Conservation (phyloP, 2,888 invertebrate species). For the Norana najaformis region DNA sequence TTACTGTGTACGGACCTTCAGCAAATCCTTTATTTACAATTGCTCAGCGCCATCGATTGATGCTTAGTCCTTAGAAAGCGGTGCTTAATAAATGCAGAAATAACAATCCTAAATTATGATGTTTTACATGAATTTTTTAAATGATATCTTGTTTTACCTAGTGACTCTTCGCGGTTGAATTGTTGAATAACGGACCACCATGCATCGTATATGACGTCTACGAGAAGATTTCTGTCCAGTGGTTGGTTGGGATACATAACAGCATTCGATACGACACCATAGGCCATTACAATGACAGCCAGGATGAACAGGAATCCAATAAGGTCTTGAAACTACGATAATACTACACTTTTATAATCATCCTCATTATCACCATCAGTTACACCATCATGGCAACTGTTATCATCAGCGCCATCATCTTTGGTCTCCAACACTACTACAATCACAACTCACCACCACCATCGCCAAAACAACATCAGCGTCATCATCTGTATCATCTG, state of each 20-base stretch:
- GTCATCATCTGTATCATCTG: too few species aligned
- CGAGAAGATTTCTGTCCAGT: conserved; percentile 48
- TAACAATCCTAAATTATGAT: too few species aligned
- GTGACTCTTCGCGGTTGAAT: conserved; percentile 59
- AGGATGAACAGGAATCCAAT: conserved; percentile 58
- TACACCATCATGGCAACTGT: not conserved
- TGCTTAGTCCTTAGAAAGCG: too few species aligned
- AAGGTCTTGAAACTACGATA: conserved; percentile 56
- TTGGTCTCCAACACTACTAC: too few species aligned
- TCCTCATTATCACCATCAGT: not conserved
- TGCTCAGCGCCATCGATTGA: too few species aligned
- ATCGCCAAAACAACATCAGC: too few species aligned
- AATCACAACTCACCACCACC: too few species aligned
- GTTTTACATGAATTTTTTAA: too few species aligned
- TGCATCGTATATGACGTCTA: conserved; percentile 58
- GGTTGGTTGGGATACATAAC: conserved; percentile 58
- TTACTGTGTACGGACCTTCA: too few species aligned
- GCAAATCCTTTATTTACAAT: too few species aligned
- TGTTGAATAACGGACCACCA: conserved; percentile 64
- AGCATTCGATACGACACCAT: conserved; percentile 58
- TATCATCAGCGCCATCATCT: too few species aligned
- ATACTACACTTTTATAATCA: not conserved
- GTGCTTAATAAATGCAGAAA: not conserved
- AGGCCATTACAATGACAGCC: conserved; percentile 58
- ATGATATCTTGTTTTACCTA: conserved; percentile 47